phyloP scores from a whole-genome alignment of 2,113 vertebrate species.

The Sialia sialis region DNA sequence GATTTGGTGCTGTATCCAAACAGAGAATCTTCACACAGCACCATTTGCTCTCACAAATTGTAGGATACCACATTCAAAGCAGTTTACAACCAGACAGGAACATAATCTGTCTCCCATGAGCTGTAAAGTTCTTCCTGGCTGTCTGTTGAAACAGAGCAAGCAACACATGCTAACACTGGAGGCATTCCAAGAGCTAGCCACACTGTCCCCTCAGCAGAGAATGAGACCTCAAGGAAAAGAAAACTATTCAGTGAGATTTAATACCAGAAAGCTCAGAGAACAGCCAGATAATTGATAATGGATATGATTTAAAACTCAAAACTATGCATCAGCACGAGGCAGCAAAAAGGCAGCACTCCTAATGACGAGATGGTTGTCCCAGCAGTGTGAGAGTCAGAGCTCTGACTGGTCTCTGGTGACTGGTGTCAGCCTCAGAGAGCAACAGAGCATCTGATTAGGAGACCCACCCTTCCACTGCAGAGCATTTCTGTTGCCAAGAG shows the following conservation, averaged over 20 bases:
- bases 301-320: slow-evolving; percentile 7
- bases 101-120: not conserved
- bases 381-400: slow-evolving; percentile 9
- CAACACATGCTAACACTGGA: not conserved
- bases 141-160: slow-evolving; percentile 27
- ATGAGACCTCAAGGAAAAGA: not conserved
- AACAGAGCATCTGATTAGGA: slow-evolving; percentile 32
- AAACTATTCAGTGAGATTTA: not conserved
- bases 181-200: slow-evolving; percentile 2
- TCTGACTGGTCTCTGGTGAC: slow-evolving; percentile 30
- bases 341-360: not conserved
- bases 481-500: slow-evolving; percentile 20
- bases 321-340: not conserved
- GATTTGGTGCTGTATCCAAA: not conserved
- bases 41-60: not conserved
- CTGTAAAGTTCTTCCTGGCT: not conserved
- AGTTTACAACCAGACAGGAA: slow-evolving; percentile 4
- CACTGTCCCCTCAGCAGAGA: not conserved
- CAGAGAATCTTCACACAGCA: not conserved
- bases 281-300: not conserved
- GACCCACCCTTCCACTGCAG: slow-evolving; percentile 32
- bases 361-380: not conserved
- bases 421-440: slow-evolving; percentile 20
- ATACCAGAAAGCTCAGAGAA: slow-evolving; percentile 15
- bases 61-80: not conserved